Evolutionary conservation across 2,888 invertebrate genomes (phyloP).

Genomic region (Mechanitis messenoides): DNA sequence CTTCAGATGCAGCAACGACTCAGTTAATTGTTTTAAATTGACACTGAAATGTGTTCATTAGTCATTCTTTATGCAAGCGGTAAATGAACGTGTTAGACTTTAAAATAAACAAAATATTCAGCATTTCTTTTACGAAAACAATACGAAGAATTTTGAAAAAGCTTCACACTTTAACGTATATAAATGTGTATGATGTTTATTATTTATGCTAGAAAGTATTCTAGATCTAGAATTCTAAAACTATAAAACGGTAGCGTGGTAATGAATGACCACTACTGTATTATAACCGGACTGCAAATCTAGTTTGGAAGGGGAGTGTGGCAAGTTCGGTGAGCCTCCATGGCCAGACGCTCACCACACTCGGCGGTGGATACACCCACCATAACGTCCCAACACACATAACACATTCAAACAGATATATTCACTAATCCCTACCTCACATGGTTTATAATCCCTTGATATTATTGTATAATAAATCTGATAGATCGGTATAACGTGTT

Average conservation of each 20-base stretch:
- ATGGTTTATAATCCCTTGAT: constrained; percentile 30
- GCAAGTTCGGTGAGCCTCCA: constrained; percentile 75
- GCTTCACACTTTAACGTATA: too few species aligned
- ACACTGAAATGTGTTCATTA: constrained; percentile 27
- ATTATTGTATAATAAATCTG: constrained; percentile 33
- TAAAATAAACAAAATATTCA: not conserved
- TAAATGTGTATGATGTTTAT: too few species aligned
- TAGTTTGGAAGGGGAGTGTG: constrained; percentile 73
- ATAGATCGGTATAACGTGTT: constrained; percentile 74
- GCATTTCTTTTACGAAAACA: not conserved
- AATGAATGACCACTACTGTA: constrained; percentile 67
- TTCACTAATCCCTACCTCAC: constrained; percentile 19
- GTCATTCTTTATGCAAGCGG: constrained; percentile 16
- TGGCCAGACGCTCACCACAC: constrained; percentile 75
- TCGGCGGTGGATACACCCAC: constrained; percentile 59
- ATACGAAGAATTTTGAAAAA: too few species aligned
- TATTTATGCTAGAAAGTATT: too few species aligned
- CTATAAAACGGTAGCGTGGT: constrained; percentile 66
- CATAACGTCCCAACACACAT: constrained; percentile 38
- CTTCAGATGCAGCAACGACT: constrained; percentile 43
- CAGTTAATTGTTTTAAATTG: constrained; percentile 35
- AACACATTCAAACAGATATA: constrained; percentile 29
- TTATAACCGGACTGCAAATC: constrained; percentile 74
- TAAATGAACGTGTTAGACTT: constrained; percentile 4
- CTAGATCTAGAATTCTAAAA: constrained; percentile 37